These are phyloP conservation scores for Microhierax caerulescens DNA, from an alignment of 2,797 vertebrate species.

Conservation along the genomic window DNA sequence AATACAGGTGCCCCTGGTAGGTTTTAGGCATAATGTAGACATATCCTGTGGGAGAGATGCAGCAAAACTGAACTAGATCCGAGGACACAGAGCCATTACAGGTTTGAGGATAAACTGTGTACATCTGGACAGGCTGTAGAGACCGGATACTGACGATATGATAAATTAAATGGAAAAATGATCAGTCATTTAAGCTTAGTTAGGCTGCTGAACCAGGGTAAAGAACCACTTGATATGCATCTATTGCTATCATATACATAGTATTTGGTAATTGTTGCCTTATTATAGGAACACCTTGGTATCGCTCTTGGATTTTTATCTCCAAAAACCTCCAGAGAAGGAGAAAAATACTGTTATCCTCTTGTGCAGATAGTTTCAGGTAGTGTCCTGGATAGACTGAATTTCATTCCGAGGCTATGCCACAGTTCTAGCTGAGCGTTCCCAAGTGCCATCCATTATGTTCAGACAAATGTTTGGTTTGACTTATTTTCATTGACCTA, in stretches of 20 bases:
- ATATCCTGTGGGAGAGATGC: neutral
- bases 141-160: neutral
- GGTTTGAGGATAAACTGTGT: neutral
- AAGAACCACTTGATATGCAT: neutral
- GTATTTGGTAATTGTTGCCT: neutral
- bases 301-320: neutral
- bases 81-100: neutral
- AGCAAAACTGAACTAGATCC: neutral
- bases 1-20: neutral
- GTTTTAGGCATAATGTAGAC: neutral
- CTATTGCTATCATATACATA: neutral
- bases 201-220: neutral
- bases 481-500: neutral
- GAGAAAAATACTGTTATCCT: neutral
- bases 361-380: neutral
- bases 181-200: neutral
- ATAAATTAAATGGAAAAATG: neutral
- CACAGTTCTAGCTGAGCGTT: neutral
- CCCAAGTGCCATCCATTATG: neutral
- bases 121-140: neutral
- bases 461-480: neutral
- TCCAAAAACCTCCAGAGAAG: neutral
- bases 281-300: neutral
- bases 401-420: neutral
- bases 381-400: neutral